Percentiles rank a stretch among this genome's conserved stretches.
phyloP scores from a whole-genome alignment of 2,888 invertebrate species.

The Pyrochroa serraticornis region DNA sequence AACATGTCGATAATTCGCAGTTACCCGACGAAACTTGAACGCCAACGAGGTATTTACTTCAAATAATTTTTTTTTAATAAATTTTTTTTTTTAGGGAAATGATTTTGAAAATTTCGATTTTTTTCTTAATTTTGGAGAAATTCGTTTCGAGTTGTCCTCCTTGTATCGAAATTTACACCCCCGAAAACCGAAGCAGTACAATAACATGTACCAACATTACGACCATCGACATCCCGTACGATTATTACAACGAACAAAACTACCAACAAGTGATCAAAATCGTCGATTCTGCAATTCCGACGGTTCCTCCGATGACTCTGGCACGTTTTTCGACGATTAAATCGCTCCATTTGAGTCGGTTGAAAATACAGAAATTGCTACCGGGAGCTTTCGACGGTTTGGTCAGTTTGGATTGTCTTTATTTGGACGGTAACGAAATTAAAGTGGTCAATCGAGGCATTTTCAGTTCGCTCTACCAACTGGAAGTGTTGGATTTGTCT shows the following conservation, averaged over 20 bases:
- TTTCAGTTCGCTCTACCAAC: neutral
- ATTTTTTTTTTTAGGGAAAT: too few relatives aligned
- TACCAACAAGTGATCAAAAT: constrained; percentile 1
- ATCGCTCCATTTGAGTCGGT: neutral
- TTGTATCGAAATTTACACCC: too few relatives aligned
- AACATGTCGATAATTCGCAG: too few relatives aligned
- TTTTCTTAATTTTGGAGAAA: too few relatives aligned
- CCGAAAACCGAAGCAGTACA: neutral
- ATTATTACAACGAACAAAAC: neutral
- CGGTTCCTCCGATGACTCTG: neutral
- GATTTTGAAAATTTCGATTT: too few relatives aligned
- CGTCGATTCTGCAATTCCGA: neutral
- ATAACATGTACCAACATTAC: neutral
- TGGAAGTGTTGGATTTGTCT: neutral
- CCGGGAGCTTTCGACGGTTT: neutral
- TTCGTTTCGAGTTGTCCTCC: too few relatives aligned
- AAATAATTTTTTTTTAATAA: too few relatives aligned
- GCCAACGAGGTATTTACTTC: too few relatives aligned
- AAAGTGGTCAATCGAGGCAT: neutral
- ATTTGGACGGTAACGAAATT: neutral
- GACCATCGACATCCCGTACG: neutral
- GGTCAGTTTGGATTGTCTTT: neutral
- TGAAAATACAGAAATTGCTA: neutral
- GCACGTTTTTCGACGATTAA: neutral
- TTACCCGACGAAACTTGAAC: too few relatives aligned